Conservation (phyloP, 64 coral and sea anemone species). For the Dendronephthya gigantea region DNA sequence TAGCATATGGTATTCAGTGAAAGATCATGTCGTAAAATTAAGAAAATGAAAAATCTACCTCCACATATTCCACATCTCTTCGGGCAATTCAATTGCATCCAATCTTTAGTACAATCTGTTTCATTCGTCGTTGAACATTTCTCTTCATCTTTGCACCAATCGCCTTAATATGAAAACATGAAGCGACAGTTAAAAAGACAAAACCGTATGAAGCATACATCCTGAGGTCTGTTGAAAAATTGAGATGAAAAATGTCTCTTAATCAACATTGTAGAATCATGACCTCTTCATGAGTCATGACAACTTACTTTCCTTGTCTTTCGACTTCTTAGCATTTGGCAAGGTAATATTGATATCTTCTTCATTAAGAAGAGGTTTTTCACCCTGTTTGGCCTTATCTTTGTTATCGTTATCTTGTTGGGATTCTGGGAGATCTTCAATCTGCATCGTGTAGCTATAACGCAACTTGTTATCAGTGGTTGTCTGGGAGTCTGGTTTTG, state of each 20-base stretch:
- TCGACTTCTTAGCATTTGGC: neutral
- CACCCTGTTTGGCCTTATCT: neutral
- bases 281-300: too few relatives aligned
- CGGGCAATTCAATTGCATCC: slow-evolving; percentile 11
- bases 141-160: neutral
- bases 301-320: neutral
- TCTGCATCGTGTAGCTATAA: slow-evolving; percentile 8
- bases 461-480: neutral
- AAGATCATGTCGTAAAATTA: neutral
- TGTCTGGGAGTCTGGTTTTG: neutral
- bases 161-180: neutral
- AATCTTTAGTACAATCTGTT: neutral
- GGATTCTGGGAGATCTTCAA: neutral
- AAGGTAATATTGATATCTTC: slow-evolving; percentile 17
- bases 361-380: neutral
- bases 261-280: too few relatives aligned
- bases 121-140: neutral
- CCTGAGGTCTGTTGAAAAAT: too few relatives aligned
- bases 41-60: neutral
- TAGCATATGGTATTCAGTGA: neutral
- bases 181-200: too few relatives aligned
- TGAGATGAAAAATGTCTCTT: too few relatives aligned
- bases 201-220: too few relatives aligned
- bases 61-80: slow-evolving; percentile 10
- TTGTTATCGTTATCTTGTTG: neutral